Evolutionary conservation across 2,113 vertebrate species (phyloP), one percentile per base, ranked within the genome.

Genomic region (Choloepus hoffmanni): DNA sequence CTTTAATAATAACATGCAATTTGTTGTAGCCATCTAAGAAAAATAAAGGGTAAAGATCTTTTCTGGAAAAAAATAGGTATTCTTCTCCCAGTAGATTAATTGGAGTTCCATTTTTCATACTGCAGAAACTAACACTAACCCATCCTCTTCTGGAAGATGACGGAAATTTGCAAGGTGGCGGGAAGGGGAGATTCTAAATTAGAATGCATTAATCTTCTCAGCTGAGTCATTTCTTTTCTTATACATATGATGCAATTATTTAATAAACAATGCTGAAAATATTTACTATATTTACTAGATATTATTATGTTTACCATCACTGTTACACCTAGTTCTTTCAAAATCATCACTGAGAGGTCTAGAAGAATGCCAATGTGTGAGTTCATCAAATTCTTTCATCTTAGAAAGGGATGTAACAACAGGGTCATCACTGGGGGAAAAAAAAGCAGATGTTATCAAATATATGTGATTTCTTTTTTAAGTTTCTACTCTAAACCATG

Each of bases 241-340:
- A 72, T 43, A 73, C 2, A 43, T 24, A 73, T 40, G 23, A 63
- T 65, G 23, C 26, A 67, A 82, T 43, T 79, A 3, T 87, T 63
- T 33, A 48, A 36, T 67, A 33, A 33, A 50, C 26, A 70, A 85
- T 40, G 33, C 30, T 85, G 24, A 45, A 76, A 83, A n/a, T n/a
- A n/a, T n/a, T n/a, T n/a, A n/a, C n/a, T n/a, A 40, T 33, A 26
- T 70, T 89, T n/a, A 1, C 0, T 28, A 24, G 7, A 11, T 16
- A 88, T 88, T 16, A 21, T 13, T 89, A 43, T 74, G 36, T 82
- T 95, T 95, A 97, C 97, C 92, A 60, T 67, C 53, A 58, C 74
- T 76, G 55, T 0, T 89, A 65, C 63, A n/a, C n/a, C n/a, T n/a
- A n/a, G n/a, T n/a, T n/a, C n/a, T n/a, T n/a, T n/a, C n/a, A n/a